Evolutionary conservation across 1,140 invertebrate genomes (phyloP).

Genomic region (Drosophila erecta): DNA sequence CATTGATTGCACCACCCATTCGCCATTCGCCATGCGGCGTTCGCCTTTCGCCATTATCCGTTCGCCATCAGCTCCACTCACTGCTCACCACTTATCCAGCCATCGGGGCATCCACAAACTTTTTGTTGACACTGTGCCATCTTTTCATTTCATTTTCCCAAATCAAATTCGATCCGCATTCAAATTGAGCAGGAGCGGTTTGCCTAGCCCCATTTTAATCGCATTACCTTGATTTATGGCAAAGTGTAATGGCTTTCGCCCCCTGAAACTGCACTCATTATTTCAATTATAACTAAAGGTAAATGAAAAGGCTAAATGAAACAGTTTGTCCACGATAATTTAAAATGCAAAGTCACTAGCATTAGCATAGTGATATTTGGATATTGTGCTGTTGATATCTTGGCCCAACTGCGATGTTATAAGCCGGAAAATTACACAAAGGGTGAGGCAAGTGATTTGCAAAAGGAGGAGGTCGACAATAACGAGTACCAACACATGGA

Average conservation of each 20-base stretch:
- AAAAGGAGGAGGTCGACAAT: no score
- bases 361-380: no score
- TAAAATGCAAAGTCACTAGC: no score
- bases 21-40: constrained; percentile 13
- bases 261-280: no score
- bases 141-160: constrained; percentile 67
- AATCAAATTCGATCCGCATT: constrained; percentile 76
- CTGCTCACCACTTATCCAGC: constrained; percentile 13
- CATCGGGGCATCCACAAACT: constrained; percentile 30
- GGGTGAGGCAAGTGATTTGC: not conserved
- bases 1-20: constrained; percentile 70
- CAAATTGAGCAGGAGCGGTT: constrained; percentile 66
- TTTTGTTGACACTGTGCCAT: constrained; percentile 73
- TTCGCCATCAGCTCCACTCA: constrained; percentile 2
- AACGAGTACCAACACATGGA: not conserved
- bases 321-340: no score
- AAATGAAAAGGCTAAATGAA: no score
- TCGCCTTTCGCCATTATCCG: not conserved
- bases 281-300: no score
- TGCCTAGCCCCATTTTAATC: not conserved
- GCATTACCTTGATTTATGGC: constrained; percentile 2
- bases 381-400: no score
- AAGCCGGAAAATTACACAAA: not conserved
- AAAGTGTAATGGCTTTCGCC: not conserved
- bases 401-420: not conserved